Conservation (phyloP, 2,797 vertebrate species). For the Pipistrellus pygmaeus region DNA sequence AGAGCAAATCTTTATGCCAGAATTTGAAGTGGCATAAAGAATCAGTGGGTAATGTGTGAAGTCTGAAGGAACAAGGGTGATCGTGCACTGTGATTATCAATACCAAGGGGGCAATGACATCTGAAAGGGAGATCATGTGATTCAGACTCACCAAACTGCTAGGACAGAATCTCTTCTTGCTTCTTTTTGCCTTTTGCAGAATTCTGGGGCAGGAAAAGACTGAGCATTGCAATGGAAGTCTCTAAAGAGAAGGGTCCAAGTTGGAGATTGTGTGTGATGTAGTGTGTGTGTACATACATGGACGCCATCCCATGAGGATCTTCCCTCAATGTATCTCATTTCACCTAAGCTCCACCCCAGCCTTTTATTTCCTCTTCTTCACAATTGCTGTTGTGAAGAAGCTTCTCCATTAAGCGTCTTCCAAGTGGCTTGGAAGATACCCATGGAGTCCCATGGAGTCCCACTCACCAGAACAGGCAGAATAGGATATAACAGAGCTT, state of each 20-base stretch:
- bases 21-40: background rate
- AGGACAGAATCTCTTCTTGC: background rate
- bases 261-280: background rate
- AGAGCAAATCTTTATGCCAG: background rate
- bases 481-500: background rate
- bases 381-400: background rate
- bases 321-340: background rate
- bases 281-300: rapidly evolving
- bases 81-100: background rate
- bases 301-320: rapidly evolving
- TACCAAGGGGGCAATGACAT: background rate
- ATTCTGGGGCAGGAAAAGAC: background rate
- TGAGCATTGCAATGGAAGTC: background rate
- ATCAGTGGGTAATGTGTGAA: background rate
- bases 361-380: background rate
- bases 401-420: background rate
- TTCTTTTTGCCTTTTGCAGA: background rate
- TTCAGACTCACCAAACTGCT: background rate
- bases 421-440: background rate
- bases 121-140: background rate
- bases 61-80: background rate
- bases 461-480: background rate
- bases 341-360: background rate
- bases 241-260: background rate
- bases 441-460: background rate